Evolutionary conservation across 2,797 vertebrate species (phyloP), one percentile per base, ranked within the genome.

Genomic region (Semaprochilodus insignis): DNA sequence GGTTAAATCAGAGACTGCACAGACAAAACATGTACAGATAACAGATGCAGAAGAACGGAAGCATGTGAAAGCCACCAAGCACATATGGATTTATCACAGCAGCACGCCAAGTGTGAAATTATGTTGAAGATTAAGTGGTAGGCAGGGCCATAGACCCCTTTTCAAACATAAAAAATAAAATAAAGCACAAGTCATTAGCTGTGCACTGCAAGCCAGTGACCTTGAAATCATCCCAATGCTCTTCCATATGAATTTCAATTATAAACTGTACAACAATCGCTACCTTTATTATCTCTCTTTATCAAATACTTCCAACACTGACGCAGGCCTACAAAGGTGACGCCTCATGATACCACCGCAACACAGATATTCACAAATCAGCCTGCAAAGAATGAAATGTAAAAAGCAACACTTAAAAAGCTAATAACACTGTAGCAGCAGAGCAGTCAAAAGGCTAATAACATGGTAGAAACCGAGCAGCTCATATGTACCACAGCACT

Each of bases 391-490:
- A 54, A 66, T 21, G 36, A 78, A 78, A 62, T 3, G 4, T 65
- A 34, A 67, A 69, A 40, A 77, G 21, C 70, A 80, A 79, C 80
- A 81, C 27, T 77, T 66, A 83, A 44, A 48, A 80, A 76, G 83
- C 65, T 65, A 82, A 54, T 77, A 77, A 77, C 48, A 16, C 15
- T 14, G 48, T 4, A 52, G 34, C 25, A 16, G 6, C 16, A 6
- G 19, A 73, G 55, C 31, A 31, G 54, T 75, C 15, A 40, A 54
- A 54, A 77, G 74, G 57, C 77, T 82, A 80, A 87, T 83, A 74
- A 74, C 59, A 54, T 48, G 59, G 17, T 4, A 40, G 57, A 82
- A 63, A 15, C 78, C 31, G 48, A 8, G 52, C 34, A 44, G 76
- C 82, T 81, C 62, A 54, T 80, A 65, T 78, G 66, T 74, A 55